phyloP scores from a whole-genome alignment of 2,797 vertebrate species.

The Emys orbicularis region DNA sequence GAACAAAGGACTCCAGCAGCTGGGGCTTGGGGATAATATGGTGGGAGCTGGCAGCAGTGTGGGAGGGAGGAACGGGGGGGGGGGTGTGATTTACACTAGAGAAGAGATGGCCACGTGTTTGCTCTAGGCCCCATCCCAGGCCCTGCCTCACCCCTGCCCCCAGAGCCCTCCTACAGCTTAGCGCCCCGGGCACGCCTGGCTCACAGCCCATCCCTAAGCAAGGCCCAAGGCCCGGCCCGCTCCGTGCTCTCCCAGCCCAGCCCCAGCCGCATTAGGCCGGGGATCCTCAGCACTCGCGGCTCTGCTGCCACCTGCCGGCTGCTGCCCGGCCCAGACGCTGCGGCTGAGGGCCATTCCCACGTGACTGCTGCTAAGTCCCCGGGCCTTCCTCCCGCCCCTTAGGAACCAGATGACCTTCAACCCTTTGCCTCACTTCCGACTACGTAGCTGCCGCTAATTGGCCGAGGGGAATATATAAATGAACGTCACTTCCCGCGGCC shows the following conservation, averaged over 20 bases:
- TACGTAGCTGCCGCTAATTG: conserved; percentile 26
- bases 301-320: background rate
- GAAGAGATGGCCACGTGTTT: no score
- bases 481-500: fast-evolving
- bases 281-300: no score
- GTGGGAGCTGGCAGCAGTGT: no score
- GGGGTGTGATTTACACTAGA: no score
- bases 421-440: background rate
- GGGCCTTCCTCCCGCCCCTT: background rate
- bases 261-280: background rate
- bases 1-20: no score
- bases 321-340: no score
- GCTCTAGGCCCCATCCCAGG: background rate
- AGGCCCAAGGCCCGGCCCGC: no score
- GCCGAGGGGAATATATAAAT: conserved; percentile 4
- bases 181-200: no score
- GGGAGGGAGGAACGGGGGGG: no score
- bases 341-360: background rate
- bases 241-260: background rate
- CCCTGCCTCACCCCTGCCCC: fast-evolving
- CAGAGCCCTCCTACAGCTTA: background rate
- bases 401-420: fast-evolving
- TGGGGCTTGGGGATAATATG: background rate
- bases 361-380: background rate
- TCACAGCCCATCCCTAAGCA: no score